phyloP scores from a whole-genome alignment of 2,888 invertebrate genomes.

The Vesta saturnalis region DNA sequence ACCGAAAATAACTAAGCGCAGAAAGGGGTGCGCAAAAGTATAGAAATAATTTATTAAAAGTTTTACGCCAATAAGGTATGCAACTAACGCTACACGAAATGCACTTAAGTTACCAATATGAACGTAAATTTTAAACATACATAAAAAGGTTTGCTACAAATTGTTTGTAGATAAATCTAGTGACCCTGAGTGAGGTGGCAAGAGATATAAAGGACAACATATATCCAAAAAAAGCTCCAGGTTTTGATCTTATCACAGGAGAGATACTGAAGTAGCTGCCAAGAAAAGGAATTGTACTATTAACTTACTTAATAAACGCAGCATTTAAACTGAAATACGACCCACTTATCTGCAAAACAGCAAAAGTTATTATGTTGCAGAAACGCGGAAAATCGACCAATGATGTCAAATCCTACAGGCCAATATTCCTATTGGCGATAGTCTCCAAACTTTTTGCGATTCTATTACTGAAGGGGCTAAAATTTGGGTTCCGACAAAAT shows the following conservation, averaged over 20 bases:
- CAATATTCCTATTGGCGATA: conserved; percentile 43
- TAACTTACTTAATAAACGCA: conserved; percentile 20
- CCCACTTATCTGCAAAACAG: conserved; percentile 9
- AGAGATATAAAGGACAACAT: conserved; percentile 34
- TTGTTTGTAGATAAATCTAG: no score
- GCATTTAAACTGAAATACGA: conserved; percentile 6
- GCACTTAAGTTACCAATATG: no score
- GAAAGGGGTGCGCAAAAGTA: no score
- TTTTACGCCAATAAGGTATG: no score
- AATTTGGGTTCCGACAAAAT: background rate
- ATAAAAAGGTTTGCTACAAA: no score
- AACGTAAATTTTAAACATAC: no score
- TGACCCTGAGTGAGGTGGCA: conserved; percentile 32
- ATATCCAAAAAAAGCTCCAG: conserved; percentile 39
- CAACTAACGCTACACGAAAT: no score
- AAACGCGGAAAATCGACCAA: conserved; percentile 23
- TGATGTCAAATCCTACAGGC: conserved; percentile 36
- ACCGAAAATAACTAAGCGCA: no score
- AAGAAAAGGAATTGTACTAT: conserved; percentile 18
- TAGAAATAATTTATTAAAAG: no score
- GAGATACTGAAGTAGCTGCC: conserved; percentile 41
- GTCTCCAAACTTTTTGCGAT: background rate
- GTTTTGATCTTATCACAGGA: conserved; percentile 45
- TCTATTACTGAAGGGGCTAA: background rate
- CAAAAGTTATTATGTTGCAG: conserved; percentile 21